phyloP scores from a whole-genome alignment of 2,797 vertebrate species.

The Antrozous pallidus region DNA sequence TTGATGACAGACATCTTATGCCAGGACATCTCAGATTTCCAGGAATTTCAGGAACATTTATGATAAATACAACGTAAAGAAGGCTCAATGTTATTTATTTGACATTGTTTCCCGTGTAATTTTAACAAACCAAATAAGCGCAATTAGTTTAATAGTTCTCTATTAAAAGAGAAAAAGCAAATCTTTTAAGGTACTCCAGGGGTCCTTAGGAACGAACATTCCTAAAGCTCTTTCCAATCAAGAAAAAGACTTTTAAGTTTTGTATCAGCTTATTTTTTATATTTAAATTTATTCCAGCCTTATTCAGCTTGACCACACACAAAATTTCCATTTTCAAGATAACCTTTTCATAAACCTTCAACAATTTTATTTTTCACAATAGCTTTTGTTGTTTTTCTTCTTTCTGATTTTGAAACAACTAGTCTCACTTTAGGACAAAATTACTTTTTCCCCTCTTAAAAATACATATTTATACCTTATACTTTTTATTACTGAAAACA shows the following conservation, averaged over 20 bases:
- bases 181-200: background rate
- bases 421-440: no score
- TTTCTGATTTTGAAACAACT: no score
- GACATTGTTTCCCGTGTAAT: background rate
- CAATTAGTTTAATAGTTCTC: background rate
- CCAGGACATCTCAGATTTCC: background rate
- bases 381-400: no score
- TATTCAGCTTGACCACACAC: no score
- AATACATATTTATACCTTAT: no score
- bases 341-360: background rate
- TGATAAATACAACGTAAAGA: background rate
- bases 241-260: background rate
- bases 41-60: background rate
- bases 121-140: background rate
- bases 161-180: background rate
- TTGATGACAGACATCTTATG: background rate
- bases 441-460: no score
- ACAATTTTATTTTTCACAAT: no score
- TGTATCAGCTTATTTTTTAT: background rate
- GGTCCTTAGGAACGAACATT: background rate
- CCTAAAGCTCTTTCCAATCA: background rate
- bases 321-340: background rate
- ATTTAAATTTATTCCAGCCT: background rate
- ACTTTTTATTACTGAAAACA: no score
- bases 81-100: background rate